phyloP scores from a whole-genome alignment of 2,797 vertebrate genomes.

The Thripadectes ignobilis region DNA sequence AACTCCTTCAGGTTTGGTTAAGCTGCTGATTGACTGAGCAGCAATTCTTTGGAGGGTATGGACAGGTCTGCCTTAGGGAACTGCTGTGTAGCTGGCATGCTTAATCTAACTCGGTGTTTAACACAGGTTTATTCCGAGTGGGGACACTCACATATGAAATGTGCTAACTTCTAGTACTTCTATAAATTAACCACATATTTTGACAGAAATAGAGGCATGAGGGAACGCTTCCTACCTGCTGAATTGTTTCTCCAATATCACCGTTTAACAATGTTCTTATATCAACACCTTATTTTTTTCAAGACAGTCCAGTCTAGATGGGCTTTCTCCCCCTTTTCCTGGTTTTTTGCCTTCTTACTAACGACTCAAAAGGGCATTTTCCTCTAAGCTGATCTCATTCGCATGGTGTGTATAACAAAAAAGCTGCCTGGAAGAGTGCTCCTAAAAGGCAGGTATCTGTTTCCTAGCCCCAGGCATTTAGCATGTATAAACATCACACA shows the following conservation, averaged over 20 bases:
- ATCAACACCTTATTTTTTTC: background rate
- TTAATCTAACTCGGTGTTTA: background rate
- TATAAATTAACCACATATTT: background rate
- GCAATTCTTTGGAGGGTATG: background rate
- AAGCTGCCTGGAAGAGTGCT: background rate
- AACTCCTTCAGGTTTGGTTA: background rate
- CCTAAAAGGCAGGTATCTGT: background rate
- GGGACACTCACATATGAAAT: background rate
- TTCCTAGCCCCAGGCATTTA: background rate
- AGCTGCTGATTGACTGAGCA: background rate
- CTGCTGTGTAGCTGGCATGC: rapidly evolving
- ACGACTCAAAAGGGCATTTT: background rate
- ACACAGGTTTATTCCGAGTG: background rate
- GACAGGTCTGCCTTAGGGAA: background rate
- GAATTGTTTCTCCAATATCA: background rate
- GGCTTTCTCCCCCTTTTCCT: background rate
- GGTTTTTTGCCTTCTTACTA: background rate
- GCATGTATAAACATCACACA: background rate
- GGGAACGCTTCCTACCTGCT: background rate
- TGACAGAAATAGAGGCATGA: background rate
- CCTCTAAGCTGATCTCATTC: background rate
- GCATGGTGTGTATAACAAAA: background rate
- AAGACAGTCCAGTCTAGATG: background rate
- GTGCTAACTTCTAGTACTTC: background rate
- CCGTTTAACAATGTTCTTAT: background rate